A percentile compares a stretch with the other conserved stretches of the same genome.
These are phyloP conservation scores for Linnaemya vulpina DNA, from an alignment of 2,888 invertebrate species.

Conservation along the genomic window DNA sequence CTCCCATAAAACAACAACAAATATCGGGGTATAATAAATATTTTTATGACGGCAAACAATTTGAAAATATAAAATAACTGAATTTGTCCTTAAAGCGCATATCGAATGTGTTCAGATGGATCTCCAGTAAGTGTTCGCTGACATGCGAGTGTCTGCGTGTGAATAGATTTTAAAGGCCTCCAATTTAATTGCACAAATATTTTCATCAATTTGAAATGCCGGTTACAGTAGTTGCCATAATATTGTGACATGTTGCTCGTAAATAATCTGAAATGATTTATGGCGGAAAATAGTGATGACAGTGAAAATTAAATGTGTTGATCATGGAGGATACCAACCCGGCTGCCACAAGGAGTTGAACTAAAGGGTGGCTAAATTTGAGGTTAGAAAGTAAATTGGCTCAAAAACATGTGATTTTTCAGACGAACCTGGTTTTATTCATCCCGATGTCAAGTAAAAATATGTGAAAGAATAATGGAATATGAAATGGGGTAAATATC, in stretches of 20 bases:
- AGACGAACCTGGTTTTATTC: too few species aligned
- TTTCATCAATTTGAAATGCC: slow-evolving; percentile 23
- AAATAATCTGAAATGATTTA: slow-evolving; percentile 81
- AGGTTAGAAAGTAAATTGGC: too few species aligned
- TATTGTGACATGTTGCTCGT: slow-evolving; percentile 74
- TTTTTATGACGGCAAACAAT: slow-evolving; percentile 42
- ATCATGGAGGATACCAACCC: slow-evolving; percentile 4
- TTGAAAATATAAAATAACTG: slow-evolving; percentile 47
- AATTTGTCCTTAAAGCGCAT: slow-evolving; percentile 3
- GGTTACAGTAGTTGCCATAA: slow-evolving; percentile 57
- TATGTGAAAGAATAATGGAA: too few species aligned
- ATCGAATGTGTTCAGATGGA: slow-evolving; percentile 11
- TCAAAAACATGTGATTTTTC: too few species aligned
- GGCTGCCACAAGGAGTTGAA: too few species aligned
- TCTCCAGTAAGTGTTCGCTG: slow-evolving; percentile 8
- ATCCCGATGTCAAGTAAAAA: too few species aligned
- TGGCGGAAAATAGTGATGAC: slow-evolving; percentile 73
- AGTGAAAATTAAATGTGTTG: slow-evolving; percentile 39
- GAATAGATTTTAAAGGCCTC: neutral
- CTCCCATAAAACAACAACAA: slow-evolving; percentile 31
- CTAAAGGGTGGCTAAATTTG: too few species aligned
- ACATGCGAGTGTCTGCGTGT: neutral
- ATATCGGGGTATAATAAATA: slow-evolving; percentile 1
- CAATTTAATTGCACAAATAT: slow-evolving; percentile 46
- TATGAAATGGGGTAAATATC: too few species aligned